Conservation (phyloP, 2,113 vertebrate species). For the Leptosomus discolor region DNA sequence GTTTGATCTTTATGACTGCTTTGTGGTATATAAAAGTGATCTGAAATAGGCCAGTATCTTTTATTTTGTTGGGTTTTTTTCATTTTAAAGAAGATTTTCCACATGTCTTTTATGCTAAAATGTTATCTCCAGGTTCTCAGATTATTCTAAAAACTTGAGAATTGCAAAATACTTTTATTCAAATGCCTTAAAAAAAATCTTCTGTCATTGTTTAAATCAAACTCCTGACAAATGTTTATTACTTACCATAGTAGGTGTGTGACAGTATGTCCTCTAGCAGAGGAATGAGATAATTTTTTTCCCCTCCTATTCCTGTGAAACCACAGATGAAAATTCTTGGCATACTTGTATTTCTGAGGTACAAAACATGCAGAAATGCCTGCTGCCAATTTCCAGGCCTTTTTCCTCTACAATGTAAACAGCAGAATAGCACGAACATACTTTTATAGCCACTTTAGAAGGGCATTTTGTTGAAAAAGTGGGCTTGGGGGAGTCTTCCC, state of each 20-base stretch:
- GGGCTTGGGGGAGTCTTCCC: neutral
- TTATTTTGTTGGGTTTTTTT: neutral
- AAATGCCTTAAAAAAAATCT: neutral
- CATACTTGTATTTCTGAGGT: neutral
- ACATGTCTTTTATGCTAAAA: neutral
- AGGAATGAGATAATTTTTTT: neutral
- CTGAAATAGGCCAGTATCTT: neutral
- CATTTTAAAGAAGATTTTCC: neutral
- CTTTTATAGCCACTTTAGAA: neutral
- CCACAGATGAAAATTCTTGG: neutral
- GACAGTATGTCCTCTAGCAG: neutral
- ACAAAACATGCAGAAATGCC: neutral
- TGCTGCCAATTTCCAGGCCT: neutral
- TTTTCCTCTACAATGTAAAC: neutral
- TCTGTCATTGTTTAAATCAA: neutral
- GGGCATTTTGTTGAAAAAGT: neutral
- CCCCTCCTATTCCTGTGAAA: neutral
- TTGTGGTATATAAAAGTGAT: neutral
- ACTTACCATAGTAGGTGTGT: neutral
- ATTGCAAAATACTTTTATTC: neutral
- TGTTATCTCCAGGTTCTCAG: neutral
- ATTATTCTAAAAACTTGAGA: neutral
- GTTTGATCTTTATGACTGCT: neutral
- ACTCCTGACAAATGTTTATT: neutral
- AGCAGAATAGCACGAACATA: neutral